These are phyloP conservation scores for Stomorhina lunata DNA, from an alignment of 2,888 invertebrate species.

Conservation along the genomic window DNA sequence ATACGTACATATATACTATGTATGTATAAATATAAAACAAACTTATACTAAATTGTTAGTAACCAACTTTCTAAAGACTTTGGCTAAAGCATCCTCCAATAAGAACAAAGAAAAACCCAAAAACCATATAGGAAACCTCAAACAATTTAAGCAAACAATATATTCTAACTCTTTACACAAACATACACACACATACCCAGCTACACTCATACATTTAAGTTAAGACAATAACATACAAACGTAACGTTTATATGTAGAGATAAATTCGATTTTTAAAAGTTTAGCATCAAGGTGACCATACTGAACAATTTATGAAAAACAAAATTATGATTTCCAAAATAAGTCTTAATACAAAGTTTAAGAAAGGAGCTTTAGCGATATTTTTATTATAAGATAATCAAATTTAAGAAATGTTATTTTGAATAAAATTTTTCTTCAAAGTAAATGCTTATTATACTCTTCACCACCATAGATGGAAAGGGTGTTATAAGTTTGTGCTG, in stretches of 20 bases:
- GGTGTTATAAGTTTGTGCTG: no score
- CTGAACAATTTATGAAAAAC: no score
- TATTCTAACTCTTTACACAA: neutral
- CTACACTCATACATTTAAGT: neutral
- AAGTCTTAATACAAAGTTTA: no score
- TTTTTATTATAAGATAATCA: no score
- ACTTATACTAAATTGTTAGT: neutral
- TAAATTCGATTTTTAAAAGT: neutral
- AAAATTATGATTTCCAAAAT: no score
- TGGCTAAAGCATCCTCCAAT: neutral
- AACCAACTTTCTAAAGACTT: neutral
- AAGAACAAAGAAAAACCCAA: neutral
- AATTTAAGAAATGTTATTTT: no score
- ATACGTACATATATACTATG: no score
- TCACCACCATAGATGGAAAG: no score
- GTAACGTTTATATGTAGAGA: neutral
- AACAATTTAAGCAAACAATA: constrained; percentile 27
- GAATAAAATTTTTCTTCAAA: no score
- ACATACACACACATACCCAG: neutral
- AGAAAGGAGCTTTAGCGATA: no score
- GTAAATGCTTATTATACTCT: no score
- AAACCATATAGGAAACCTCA: constrained; percentile 11
- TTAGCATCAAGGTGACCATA: neutral
- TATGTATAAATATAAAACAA: no score
- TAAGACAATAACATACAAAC: neutral